Conservation (phyloP, 2,113 vertebrate genomes). For the Strigops habroptila region DNA sequence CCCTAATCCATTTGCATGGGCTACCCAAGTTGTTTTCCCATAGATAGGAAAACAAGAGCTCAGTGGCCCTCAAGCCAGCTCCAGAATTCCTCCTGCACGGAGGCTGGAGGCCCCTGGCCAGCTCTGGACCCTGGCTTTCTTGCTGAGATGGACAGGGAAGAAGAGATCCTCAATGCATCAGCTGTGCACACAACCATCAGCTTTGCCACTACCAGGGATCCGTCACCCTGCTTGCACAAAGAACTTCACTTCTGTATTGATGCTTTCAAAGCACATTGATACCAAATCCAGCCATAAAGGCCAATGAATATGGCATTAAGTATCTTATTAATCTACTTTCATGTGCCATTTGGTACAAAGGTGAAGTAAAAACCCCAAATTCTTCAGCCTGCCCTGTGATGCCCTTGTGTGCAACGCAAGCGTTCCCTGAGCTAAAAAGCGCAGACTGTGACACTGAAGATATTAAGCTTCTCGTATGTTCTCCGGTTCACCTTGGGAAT, state of each 20-base stretch:
- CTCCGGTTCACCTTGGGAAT: background rate
- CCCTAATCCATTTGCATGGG: background rate
- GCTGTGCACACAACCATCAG: background rate
- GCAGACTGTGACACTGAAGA: rapidly evolving
- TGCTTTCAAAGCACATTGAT: rapidly evolving
- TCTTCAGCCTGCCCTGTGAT: background rate
- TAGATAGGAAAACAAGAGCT: background rate
- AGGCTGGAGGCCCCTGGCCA: rapidly evolving
- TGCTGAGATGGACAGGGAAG: background rate
- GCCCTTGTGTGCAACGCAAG: background rate
- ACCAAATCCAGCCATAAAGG: background rate
- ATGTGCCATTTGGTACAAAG: background rate
- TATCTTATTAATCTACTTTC: background rate
- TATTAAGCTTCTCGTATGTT: background rate
- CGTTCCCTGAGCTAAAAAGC: background rate
- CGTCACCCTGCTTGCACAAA: background rate
- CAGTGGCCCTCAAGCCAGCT: rapidly evolving
- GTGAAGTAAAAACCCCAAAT: background rate
- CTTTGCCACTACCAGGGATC: background rate
- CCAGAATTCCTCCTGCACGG: rapidly evolving
- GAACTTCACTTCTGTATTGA: background rate
- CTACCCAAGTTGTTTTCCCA: background rate
- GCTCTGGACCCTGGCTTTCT: too few relatives aligned
- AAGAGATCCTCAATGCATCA: background rate
- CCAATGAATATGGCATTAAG: background rate